phyloP scores from a whole-genome alignment of 2,888 invertebrate species.

The Microctonus hyperodae region DNA sequence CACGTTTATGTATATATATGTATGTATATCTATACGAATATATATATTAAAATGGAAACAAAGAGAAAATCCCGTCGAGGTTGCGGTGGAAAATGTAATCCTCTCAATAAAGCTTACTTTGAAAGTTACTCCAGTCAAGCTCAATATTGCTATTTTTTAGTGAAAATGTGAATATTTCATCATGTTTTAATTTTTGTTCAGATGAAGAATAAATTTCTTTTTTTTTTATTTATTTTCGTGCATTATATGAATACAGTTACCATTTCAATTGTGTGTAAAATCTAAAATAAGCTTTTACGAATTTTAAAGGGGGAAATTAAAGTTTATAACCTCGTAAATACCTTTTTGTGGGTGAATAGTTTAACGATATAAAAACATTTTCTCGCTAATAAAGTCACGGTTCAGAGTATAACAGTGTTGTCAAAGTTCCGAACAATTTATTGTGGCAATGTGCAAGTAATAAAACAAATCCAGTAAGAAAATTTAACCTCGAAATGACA shows the following conservation, averaged over 20 bases:
- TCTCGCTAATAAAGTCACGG: not conserved
- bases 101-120: slow-evolving; percentile 20
- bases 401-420: not conserved
- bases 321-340: too few relatives aligned
- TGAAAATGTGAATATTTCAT: too few relatives aligned
- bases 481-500: not conserved
- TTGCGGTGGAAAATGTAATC: slow-evolving; percentile 12
- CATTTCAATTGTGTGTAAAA: too few relatives aligned
- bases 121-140: slow-evolving; percentile 9
- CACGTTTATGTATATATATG: too few relatives aligned
- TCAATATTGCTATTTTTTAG: not conserved
- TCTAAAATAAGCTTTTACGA: too few relatives aligned
- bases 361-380: not conserved
- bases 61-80: slow-evolving; percentile 17
- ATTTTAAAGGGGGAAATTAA: too few relatives aligned
- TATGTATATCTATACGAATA: too few relatives aligned
- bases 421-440: not conserved
- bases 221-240: too few relatives aligned
- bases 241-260: too few relatives aligned
- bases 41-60: slow-evolving; percentile 14
- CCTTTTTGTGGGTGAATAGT: not conserved
- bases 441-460: not conserved
- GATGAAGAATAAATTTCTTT: too few relatives aligned
- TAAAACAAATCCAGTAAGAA: not conserved
- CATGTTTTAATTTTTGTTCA: too few relatives aligned